Percentiles rank a stretch among this genome's conserved stretches.
phyloP scores from a whole-genome alignment of 1,140 invertebrate species.

The Diorhabda sublineata region DNA sequence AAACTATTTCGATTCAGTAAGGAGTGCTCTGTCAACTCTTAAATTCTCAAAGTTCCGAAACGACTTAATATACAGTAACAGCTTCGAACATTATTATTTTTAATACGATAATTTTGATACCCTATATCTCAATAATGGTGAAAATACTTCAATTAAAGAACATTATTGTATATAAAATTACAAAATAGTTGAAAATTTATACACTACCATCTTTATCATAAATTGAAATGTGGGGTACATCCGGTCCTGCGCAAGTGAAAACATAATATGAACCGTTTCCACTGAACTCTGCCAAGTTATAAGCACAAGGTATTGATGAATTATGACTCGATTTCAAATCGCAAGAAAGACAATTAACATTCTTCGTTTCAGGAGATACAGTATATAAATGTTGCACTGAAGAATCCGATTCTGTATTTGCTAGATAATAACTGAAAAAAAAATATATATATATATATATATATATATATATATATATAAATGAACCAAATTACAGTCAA shows the following conservation, averaged over 20 bases:
- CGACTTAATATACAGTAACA: too few species aligned
- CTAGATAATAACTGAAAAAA: constrained; percentile 63
- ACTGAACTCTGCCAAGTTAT: constrained; percentile 68
- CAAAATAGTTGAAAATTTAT: constrained; percentile 13
- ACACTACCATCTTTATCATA: constrained; percentile 30
- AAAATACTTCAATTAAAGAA: background rate
- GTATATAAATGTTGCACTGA: constrained; percentile 62
- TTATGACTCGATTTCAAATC: constrained; percentile 47
- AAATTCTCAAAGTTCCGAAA: too few species aligned
- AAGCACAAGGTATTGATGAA: constrained; percentile 57
- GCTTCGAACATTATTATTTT: too few species aligned
- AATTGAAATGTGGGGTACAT: constrained; percentile 37
- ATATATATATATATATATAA: too few species aligned
- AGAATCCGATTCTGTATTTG: constrained; percentile 57
- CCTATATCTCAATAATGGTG: constrained; percentile 6
- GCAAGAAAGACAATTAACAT: constrained; percentile 59
- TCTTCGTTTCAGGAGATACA: constrained; percentile 41
- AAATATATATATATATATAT: too few species aligned
- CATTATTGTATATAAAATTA: background rate
- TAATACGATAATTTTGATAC: background rate
- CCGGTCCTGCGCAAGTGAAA: constrained; percentile 71
- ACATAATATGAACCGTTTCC: constrained; percentile 62
- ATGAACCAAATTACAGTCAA: too few species aligned
- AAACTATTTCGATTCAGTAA: too few species aligned
- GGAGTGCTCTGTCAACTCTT: too few species aligned